These are phyloP conservation scores for Nymphicus hollandicus DNA, from an alignment of 2,113 vertebrate species.

Conservation along the genomic window DNA sequence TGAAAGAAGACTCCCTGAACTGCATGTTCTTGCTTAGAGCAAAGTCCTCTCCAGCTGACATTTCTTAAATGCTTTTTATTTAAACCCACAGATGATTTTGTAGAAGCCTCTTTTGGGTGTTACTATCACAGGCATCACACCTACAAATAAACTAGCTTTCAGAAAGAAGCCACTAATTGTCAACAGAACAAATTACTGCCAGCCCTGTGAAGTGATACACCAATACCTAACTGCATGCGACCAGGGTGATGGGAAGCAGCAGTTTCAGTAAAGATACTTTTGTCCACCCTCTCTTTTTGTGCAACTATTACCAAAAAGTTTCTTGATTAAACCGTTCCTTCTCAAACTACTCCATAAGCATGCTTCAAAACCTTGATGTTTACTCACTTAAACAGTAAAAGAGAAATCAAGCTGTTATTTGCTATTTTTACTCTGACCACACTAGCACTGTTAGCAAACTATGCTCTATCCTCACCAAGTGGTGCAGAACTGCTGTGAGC, in stretches of 20 bases:
- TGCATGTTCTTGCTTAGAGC: not conserved
- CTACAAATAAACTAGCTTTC: not conserved
- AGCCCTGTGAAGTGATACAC: not conserved
- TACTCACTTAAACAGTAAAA: not conserved
- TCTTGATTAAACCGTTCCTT: not conserved
- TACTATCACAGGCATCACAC: not conserved
- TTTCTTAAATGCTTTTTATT: not conserved
- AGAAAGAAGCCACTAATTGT: not conserved
- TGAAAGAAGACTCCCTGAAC: accelerated
- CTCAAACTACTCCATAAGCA: not conserved
- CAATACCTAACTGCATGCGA: not conserved
- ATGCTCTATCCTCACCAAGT: not conserved
- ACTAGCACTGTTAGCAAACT: not conserved
- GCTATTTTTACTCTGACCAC: not conserved
- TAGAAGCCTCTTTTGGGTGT: not conserved
- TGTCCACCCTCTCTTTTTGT: not conserved
- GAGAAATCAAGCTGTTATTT: not conserved
- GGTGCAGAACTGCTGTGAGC: not conserved
- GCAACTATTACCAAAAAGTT: not conserved
- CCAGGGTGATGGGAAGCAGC: not conserved
- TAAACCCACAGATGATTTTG: not conserved
- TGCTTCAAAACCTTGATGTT: not conserved
- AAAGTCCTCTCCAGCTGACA: not conserved
- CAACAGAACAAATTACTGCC: not conserved
- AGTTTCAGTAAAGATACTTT: not conserved